Evolutionary conservation across 2,797 vertebrate genomes (phyloP).

Genomic region (Trematocara caparti): DNA sequence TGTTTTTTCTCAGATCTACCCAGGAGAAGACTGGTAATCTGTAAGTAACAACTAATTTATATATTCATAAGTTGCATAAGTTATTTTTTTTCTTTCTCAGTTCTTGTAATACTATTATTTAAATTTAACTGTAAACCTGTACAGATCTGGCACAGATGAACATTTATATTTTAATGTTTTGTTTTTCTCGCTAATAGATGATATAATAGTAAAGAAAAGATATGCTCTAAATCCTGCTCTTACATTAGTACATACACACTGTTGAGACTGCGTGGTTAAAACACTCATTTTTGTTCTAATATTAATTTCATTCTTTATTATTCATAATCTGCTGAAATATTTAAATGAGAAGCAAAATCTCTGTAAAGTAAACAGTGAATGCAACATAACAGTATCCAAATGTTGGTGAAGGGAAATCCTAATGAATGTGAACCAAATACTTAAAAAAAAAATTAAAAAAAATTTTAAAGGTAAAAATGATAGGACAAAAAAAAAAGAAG

Average conservation of each 20-base stretch:
- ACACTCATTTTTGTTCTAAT: background rate
- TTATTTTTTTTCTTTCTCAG: background rate
- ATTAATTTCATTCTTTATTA: background rate
- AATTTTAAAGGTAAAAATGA: background rate
- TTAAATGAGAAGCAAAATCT: slow-evolving; percentile 27
- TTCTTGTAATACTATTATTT: background rate
- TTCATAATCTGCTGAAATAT: background rate
- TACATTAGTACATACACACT: background rate
- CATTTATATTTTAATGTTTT: background rate
- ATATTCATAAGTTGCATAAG: background rate
- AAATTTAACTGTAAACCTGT: background rate
- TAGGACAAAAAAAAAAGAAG: accelerated
- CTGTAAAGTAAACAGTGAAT: background rate
- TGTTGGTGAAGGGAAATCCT: background rate
- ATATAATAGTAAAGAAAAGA: background rate
- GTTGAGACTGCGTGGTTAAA: background rate
- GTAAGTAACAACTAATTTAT: slow-evolving; percentile 25
- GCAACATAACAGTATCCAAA: slow-evolving; percentile 15
- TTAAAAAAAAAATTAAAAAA: background rate
- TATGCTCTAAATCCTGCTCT: background rate
- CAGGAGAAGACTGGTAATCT: background rate
- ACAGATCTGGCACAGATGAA: background rate
- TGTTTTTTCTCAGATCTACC: background rate
- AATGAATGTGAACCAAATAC: background rate
- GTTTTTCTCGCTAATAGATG: background rate